Evolutionary conservation across 1,140 invertebrate genomes (phyloP).

Genomic region (Armadillidium nasatum): DNA sequence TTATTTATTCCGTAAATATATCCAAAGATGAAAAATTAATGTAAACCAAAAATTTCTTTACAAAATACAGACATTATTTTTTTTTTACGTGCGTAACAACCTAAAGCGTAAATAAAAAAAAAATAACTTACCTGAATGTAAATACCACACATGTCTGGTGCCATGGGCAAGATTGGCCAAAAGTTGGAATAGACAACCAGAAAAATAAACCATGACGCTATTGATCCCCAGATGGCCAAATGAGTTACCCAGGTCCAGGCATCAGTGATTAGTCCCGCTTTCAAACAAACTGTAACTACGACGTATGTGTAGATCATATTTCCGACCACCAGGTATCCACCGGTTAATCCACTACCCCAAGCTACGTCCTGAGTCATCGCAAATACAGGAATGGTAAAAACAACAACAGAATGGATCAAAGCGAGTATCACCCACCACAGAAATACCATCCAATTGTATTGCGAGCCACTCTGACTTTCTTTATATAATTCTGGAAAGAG

Average conservation of each 20-base stretch:
- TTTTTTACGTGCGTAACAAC: no score
- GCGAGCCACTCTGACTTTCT: slow-evolving; percentile 63
- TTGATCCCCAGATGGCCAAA: slow-evolving; percentile 93
- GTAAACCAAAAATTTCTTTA: not conserved
- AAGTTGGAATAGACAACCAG: slow-evolving; percentile 86
- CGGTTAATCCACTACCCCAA: slow-evolving; percentile 79
- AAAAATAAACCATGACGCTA: slow-evolving; percentile 89
- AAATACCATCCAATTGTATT: slow-evolving; percentile 51
- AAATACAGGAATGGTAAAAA: slow-evolving; percentile 92
- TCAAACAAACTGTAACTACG: slow-evolving; percentile 93
- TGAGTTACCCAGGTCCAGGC: slow-evolving; percentile 62
- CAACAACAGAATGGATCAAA: slow-evolving; percentile 87
- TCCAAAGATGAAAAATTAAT: no score
- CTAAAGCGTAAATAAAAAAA: not conserved
- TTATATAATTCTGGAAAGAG: slow-evolving; percentile 88
- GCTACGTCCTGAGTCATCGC: slow-evolving; percentile 70
- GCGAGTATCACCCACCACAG: slow-evolving; percentile 96
- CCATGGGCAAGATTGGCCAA: slow-evolving; percentile 79
- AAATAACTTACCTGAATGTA: slow-evolving; percentile 48
- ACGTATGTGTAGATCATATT: slow-evolving; percentile 98
- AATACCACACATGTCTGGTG: slow-evolving; percentile 91
- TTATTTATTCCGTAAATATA: no score
- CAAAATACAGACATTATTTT: not conserved
- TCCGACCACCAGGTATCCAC: slow-evolving; percentile 89
- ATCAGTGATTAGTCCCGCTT: slow-evolving; percentile 92